Base-by-base conservation (phyloP, 2,888 invertebrate genomes). In the Monopis laevigella region DNA sequence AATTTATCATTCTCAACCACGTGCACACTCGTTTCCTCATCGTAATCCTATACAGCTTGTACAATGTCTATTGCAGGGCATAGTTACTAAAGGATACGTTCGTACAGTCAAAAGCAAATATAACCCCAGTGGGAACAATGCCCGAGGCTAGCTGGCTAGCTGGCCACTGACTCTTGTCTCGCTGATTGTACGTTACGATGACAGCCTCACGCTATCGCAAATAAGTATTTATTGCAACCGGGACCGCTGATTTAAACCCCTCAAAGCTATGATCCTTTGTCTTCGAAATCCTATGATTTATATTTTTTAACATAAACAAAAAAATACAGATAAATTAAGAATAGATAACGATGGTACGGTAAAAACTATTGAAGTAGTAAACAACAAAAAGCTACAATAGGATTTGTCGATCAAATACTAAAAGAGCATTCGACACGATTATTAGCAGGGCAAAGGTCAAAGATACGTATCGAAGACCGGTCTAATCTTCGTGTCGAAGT, bases 131-230 rank as follows among this genome's bases (percentile, higher is more conserved):
- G 69, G 64, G 70, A 77, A 75, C 69, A 69, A 70, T 62, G 72
- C 75, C 64, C 50, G 48, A 46, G 61, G 75, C 71, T 43, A 54
- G 54, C 54, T 42, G 56, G 39, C 30, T 50, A 57, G 49, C 56
- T 36, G 36, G 21, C 36, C 36, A 36, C 29, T 29, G 19, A 40
- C 59, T 60, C 62, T 56, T 59, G 60, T 56, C 59, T 40, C 65
- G 56, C 63, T 77, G 78, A 77, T 78, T 77, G 77, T 72, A 74
- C 65, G 65, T 75, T 77, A 75, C 63, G 75, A 77, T 64, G 78
- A 77, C 77, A 74, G 68, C 62, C 65, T 58, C 58, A 58, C 54
- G 63, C 63, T 69, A 68, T 67, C 65, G 67, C 69, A 69, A 72
- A 72, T 74, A 74, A 65, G 62, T 73, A 72, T 77, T 77, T 77